Base-by-base conservation (phyloP, 1,140 invertebrate genomes). In the Drosophila neocordata region DNA sequence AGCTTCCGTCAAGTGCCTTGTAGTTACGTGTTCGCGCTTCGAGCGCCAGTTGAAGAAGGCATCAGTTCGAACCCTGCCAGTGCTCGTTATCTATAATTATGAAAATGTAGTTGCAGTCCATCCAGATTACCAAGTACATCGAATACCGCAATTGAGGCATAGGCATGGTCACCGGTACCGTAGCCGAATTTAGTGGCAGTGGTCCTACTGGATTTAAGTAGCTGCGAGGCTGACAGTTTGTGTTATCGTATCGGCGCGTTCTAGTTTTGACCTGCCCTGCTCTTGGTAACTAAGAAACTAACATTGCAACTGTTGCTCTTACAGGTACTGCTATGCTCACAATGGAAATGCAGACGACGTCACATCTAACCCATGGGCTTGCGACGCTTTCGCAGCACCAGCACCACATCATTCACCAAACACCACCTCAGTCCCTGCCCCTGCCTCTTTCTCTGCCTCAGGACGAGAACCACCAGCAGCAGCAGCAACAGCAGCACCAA, bases 311-410 rank as follows among this genome's bases (percentile, higher is more conserved):
- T 48, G 24, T 72, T 57, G 11, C 44, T 65, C 37, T 74, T 83
- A 27, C 57, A 89, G 83, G 58, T 70, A 53, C 66, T 73, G 75
- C 72, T 79, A 89, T 83, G 78, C 73, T 90, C 57, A 91, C 70
- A 70, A 91, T 91, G 90, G 90, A 91, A 70, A 81, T 91, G 77
- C 89, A 91, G 73, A 77, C 89, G 62, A 64, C 83, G 51, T 59
- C 89, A 74, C 69, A 77, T 73, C 77, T 80, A 57, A 76, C 70
- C 78, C 74, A 91, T 75, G 89, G 81, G 59, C 66, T 91, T 38
- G 66, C 73, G 27, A 59, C 78, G 59, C 65, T 87, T 18, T 78
- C 76, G 53, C 77, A 75, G 56, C 79, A 90, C 55, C 84, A 84
- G 58, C 68, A 80, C 31, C 79, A 71, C 35, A 67, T 76, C 22